Evolutionary conservation across 2,888 invertebrate genomes (phyloP), one percentile per base, ranked within the genome.

Genomic region (Phragmatobia fuliginosa): DNA sequence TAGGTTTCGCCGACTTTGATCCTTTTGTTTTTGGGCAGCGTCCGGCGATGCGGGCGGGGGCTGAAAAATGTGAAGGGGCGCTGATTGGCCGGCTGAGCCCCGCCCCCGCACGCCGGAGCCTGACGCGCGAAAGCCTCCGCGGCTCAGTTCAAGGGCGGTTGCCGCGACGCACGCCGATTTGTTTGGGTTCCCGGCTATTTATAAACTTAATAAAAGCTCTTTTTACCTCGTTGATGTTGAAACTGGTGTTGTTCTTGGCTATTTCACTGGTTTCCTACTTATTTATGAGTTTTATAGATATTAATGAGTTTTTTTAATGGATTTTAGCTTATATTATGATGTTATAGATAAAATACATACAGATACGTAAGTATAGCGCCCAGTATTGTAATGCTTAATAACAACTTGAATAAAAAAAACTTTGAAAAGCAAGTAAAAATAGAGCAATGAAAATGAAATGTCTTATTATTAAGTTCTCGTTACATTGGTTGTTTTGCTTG

Each of bases 1-100:
- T 95, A 94, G 95, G 94, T 94, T 94, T 94, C 94, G 93, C 92
- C 92, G 94, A 94, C 94, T 94, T 94, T 94, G 95, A 94, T 94
- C 94, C 95, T 94, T 94, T 95, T 95, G 95, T 95, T 95, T 95
- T 94, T 94, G 95, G 95, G 95, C 94, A 95, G 94, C 93, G 95
- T 94, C 95, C 94, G 93, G 94, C 92, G 92, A 89, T 88, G 90
- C 93, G 93, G 94, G 94, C 92, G 94, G 94, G 94, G 94, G 94
- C 92, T 91, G 93, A 94, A 94, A 94, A 95, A 94, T 93, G 91
- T 90, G 90, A 90, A 91, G 93, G 94, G 93, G 91, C 92, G 92
- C 94, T 94, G 94, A 94, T 94, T 94, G 94, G 94, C 93, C 91
- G 88, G 85, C 85, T 79, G 83, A 82, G 92, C 86, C 87, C 91